Evolutionary conservation across 2,888 invertebrate genomes (phyloP), one percentile per base, ranked within the genome.

Genomic region (Malthinus flaveolus): DNA sequence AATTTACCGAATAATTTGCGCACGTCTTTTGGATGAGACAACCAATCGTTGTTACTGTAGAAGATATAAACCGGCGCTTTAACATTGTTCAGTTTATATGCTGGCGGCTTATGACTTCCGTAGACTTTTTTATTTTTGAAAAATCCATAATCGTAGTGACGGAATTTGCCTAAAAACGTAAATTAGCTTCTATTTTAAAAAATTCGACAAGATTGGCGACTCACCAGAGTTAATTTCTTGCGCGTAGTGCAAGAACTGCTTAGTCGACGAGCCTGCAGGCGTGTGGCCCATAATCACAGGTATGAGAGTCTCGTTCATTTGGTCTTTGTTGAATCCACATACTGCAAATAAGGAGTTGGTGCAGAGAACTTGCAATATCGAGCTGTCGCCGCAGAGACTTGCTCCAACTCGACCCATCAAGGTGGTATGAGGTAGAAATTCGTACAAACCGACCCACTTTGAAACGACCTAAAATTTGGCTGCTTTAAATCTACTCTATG

Each of bases 241-340:
- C 0, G 81, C 85, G 70, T 83, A 91, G 73, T 91, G 91, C 5
- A 85, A 78, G 8, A 90, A 75, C 72, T 90, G 89, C 66, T 84
- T 83, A 1, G 84, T 82, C 0, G 89, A 81, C 8, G 66, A 34
- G 37, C 77, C 77, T 39, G 75, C 76, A 6, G 78, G 78, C 5
- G 73, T 68, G 33, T 73, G 70, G 12, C 65, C 70, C 59, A 68
- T 62, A 11, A 73, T 46, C 15, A 66, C 64, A 1, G 73, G 72
- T 31, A 78, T 49, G 1, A 74, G 39, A 0, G 73, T 71, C 0
- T 64, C 64, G 56, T 77, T 77, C 68, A 76, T 71, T 62, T 77
- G 73, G 0, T 59, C 42, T 3, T 61, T 53, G 54, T 72, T 76
- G 54, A 75, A 76, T 4, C 78, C 77, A 56, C 71, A 72, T 13